Conservation (phyloP, 2,888 invertebrate species). For the Copidosoma aretas region DNA sequence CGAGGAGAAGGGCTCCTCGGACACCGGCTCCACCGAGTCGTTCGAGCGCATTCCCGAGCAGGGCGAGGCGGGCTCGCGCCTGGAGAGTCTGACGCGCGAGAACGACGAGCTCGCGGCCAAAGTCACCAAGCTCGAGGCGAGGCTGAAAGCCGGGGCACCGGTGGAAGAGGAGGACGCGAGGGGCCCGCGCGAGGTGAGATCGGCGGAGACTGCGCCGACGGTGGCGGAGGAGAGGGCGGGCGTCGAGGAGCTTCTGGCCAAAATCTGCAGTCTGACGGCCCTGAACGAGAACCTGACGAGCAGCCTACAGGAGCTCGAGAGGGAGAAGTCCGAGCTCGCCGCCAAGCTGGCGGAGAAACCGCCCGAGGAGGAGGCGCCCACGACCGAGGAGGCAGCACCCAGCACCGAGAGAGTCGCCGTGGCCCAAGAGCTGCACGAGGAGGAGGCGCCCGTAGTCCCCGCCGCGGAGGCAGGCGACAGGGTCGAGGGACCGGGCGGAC, state of each 20-base stretch:
- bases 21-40: slow-evolving; percentile 59
- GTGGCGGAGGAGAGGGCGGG: slow-evolving; percentile 48
- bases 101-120: slow-evolving; percentile 56
- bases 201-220: neutral
- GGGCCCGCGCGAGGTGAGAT: slow-evolving; percentile 10
- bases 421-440: slow-evolving; percentile 7
- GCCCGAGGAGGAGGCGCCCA: slow-evolving; percentile 51
- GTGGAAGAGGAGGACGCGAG: neutral
- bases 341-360: slow-evolving; percentile 50
- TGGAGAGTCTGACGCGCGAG: slow-evolving; percentile 55
- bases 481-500: neutral
- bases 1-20: slow-evolving; percentile 54
- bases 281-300: slow-evolving; percentile 38
- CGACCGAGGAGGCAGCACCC: slow-evolving; percentile 59
- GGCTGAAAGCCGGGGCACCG: slow-evolving; percentile 33
- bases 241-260: slow-evolving; percentile 43
- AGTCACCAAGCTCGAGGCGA: slow-evolving; percentile 54
- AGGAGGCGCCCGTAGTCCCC: slow-evolving; percentile 5
- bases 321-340: slow-evolving; percentile 51
- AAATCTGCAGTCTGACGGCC: slow-evolving; percentile 46
- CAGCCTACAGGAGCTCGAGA: slow-evolving; percentile 60
- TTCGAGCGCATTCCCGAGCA: slow-evolving; percentile 58
- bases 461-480: neutral
- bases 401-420: slow-evolving; percentile 13
- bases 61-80: slow-evolving; percentile 45